A percentile compares a stretch with the other conserved stretches of the same genome.
Conservation (phyloP, 1,140 invertebrate genomes). For the Potamilus streckersoni region DNA sequence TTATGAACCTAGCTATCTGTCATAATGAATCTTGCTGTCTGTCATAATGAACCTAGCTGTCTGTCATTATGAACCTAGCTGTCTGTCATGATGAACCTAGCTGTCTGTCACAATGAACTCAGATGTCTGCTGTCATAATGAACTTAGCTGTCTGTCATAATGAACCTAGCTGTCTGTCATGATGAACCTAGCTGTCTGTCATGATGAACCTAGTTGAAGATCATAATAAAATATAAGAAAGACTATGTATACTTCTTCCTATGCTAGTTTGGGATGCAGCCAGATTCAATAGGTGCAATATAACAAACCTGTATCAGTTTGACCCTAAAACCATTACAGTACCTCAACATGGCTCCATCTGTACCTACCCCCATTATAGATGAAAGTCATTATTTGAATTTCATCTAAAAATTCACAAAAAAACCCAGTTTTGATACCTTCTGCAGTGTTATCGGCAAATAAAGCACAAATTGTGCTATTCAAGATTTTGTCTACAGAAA, state of each 20-base stretch:
- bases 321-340: neutral
- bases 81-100: too few relatives aligned
- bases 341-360: conserved; percentile 1
- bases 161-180: neutral
- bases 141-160: neutral
- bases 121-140: too few relatives aligned
- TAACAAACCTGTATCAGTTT: neutral
- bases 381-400: neutral
- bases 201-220: neutral
- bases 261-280: conserved; percentile 3
- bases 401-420: neutral
- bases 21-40: too few relatives aligned
- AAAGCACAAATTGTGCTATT: neutral
- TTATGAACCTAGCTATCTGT: too few relatives aligned
- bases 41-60: too few relatives aligned
- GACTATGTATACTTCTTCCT: neutral
- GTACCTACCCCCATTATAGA: neutral
- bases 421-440: neutral
- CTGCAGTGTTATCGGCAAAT: neutral
- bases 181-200: neutral
- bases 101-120: neutral
- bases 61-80: neutral
- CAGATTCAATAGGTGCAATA: conserved; percentile 2
- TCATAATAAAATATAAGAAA: neutral
- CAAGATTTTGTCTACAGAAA: neutral